These are phyloP conservation scores for Lutjanus campechanus DNA, from an alignment of 2,797 vertebrate genomes.

Conservation along the genomic window DNA sequence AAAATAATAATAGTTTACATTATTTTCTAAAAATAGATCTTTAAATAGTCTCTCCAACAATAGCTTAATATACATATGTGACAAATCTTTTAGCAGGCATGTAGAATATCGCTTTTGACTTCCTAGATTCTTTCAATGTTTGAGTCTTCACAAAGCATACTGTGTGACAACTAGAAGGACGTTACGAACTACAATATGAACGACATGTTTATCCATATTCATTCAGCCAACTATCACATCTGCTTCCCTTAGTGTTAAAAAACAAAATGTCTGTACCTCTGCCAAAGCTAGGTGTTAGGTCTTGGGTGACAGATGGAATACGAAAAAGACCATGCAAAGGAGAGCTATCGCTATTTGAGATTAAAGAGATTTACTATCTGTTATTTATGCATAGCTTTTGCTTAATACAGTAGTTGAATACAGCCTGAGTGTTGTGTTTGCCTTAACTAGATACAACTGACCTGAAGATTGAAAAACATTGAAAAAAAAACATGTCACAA, in stretches of 20 bases:
- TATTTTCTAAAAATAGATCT: conserved; percentile 88
- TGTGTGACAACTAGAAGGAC: conserved; percentile 11
- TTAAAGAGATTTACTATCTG: conserved; percentile 45
- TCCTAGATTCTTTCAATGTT: conserved; percentile 40
- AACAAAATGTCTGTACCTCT: conserved; percentile 25
- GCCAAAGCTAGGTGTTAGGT: conserved; percentile 10
- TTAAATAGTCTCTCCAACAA: conserved; percentile 87
- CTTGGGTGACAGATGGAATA: conserved; percentile 29
- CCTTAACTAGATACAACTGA: conserved; percentile 61
- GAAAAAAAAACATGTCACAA: conserved; percentile 44
- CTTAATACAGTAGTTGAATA: conserved; percentile 81
- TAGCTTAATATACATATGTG: conserved; percentile 87
- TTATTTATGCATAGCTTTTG: conserved; percentile 64
- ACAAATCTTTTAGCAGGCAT: conserved; percentile 79
- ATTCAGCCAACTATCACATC: conserved; percentile 20
- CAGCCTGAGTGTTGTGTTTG: conserved; percentile 77
- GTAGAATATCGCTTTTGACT: conserved; percentile 71
- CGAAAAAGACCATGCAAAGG: conserved; percentile 49
- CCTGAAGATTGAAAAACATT: conserved; percentile 64
- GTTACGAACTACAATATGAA: conserved; percentile 14
- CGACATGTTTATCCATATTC: conserved; percentile 9
- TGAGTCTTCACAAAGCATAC: conserved; percentile 68
- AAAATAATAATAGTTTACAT: conserved; percentile 79
- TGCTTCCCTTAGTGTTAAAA: conserved; percentile 16
- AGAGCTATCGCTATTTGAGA: conserved; percentile 38